Base-by-base conservation (phyloP, 1,140 invertebrate species). In the Epicauta chinensis region DNA sequence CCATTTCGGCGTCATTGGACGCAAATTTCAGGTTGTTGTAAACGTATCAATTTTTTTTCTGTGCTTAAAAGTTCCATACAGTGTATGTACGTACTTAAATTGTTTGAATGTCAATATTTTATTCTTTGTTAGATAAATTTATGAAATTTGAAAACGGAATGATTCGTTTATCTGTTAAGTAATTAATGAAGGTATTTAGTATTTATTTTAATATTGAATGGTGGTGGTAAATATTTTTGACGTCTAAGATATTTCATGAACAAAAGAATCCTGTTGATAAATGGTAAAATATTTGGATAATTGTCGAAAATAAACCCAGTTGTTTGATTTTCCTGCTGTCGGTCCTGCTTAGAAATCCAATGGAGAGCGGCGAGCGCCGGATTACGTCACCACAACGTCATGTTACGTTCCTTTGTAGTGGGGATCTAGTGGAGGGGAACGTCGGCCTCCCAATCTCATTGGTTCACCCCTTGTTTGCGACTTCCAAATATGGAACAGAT, bases 401-500 rank as follows among this genome's bases (percentile, higher is more conserved):
- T 51, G 50, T 42, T 53, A 54, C 52, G 57, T 55, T 56, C 37
- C 30, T 36, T 12, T 35, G 49, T 35, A 48, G 58, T 60, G 64
- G 62, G 62, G 60, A 49, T 54, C 36, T 17, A 36, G 41, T 54
- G 55, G 56, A 38, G 54, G 59, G 51, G 56, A 44, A 44, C 43
- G 49, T 14, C 41, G 34, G 44, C 23, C 23, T 23, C 23, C 23
- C 23, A 23, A 23, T 59, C 51, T 55, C 38, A 62, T 63, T 72
- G 74, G 73, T 59, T 63, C 55, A 31, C 53, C 47, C 62, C 59
- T 61, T 58, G 62, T 63, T 59, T 56, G 63, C 61, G 67, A 64
- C 61, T 68, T 66, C 71, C 70, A 71, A 73, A 73, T 72, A 72
- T 72, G 71, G 71, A 66, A 70, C 69, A 71, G 66, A 66, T 66